A percentile compares a stretch with the other conserved stretches of the same genome.
Evolutionary conservation across 2,113 vertebrate species (phyloP).

Genomic region (Xenopus tropicalis): UCB_Xtro_10.0 CM004443.2:144070001-144070500

Average conservation of each 20-base stretch:
- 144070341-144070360: too few relatives aligned
- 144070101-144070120: constrained; percentile 87
- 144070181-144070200: constrained; percentile 85
- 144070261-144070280: not conserved
- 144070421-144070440: too few relatives aligned
- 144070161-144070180: constrained; percentile 93
- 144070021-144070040: too few relatives aligned
- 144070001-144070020: too few relatives aligned
- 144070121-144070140: constrained; percentile 85
- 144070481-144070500: too few relatives aligned
- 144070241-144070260: not conserved
- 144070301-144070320: too few relatives aligned
- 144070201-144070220: not conserved
- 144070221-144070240: rapidly evolving
- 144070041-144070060: too few relatives aligned
- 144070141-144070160: constrained; percentile 97
- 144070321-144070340: too few relatives aligned
- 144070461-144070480: too few relatives aligned
- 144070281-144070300: not conserved
- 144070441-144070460: too few relatives aligned
- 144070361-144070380: too few relatives aligned
- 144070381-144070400: too few relatives aligned
- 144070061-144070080: constrained; percentile 58
- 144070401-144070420: not conserved
- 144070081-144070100: constrained; percentile 91